phyloP scores from a whole-genome alignment of 1,140 invertebrate genomes.

The Achatina immaculata region DNA sequence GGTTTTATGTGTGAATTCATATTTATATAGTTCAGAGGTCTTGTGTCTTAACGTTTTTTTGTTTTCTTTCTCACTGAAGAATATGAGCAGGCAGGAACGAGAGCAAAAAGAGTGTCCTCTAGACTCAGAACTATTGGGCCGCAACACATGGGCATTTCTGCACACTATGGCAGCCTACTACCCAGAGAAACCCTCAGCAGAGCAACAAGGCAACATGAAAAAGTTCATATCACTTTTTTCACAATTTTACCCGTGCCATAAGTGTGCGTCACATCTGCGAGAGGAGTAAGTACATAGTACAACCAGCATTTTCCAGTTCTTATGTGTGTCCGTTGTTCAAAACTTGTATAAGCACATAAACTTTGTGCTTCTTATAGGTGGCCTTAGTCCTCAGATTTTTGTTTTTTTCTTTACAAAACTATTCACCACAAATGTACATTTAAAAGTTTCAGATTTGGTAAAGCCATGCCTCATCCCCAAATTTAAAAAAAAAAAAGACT shows the following conservation, averaged over 20 bases:
- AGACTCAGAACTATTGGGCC: slow-evolving; percentile 70
- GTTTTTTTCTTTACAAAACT: too few species aligned
- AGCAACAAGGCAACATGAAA: slow-evolving; percentile 83
- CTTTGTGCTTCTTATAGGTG: too few species aligned
- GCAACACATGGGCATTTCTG: slow-evolving; percentile 88
- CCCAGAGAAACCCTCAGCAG: slow-evolving; percentile 85
- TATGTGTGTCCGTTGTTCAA: neutral
- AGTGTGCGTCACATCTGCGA: slow-evolving; percentile 87
- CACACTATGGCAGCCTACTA: slow-evolving; percentile 98
- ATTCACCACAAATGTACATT: too few species aligned
- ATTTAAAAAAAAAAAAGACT: too few species aligned
- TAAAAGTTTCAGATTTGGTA: too few species aligned
- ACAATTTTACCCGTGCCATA: slow-evolving; percentile 93
- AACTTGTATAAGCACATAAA: neutral
- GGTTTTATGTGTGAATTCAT: too few species aligned
- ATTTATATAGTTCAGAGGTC: too few species aligned
- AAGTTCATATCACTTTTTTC: slow-evolving; percentile 89
- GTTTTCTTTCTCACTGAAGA: slow-evolving; percentile 8
- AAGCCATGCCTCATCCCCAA: too few species aligned
- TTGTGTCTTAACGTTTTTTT: too few species aligned
- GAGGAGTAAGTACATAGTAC: slow-evolving; percentile 45
- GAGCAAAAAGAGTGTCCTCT: slow-evolving; percentile 67
- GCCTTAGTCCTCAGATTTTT: too few species aligned
- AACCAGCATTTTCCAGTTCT: neutral
- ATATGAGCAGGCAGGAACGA: slow-evolving; percentile 29